A percentile compares a stretch with the other conserved stretches of the same genome.
phyloP scores from a whole-genome alignment of 2,888 invertebrate species.

The Imbricaverruca yamaguchii region DNA sequence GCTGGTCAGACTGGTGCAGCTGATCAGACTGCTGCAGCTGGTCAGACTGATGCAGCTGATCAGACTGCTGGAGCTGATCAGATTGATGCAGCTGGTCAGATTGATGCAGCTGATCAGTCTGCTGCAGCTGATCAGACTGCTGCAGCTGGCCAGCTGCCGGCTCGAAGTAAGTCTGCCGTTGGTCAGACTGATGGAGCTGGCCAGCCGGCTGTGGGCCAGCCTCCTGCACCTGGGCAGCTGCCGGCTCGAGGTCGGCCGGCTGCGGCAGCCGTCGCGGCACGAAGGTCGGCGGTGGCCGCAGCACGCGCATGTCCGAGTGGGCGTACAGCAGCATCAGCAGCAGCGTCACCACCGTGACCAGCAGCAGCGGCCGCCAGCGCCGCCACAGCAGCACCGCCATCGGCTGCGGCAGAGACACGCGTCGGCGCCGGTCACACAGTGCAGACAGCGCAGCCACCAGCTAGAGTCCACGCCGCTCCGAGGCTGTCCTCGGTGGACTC shows the following conservation, averaged over 20 bases:
- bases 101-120: neutral
- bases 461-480: no score
- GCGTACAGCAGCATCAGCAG: conserved; percentile 31
- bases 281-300: conserved; percentile 22
- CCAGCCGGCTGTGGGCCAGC: conserved; percentile 27
- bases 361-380: conserved; percentile 28
- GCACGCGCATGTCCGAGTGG: neutral
- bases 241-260: no score
- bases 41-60: neutral
- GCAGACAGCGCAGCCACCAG: no score
- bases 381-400: conserved; percentile 25
- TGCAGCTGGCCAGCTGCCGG: conserved; percentile 14
- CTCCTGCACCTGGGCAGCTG: neutral
- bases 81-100: neutral
- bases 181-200: conserved; percentile 17
- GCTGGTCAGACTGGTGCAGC: neutral
- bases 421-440: neutral
- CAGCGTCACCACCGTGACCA: conserved; percentile 28
- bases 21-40: conserved; percentile 10
- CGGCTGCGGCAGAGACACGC: conserved; percentile 28
- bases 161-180: neutral
- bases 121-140: conserved; percentile 23
- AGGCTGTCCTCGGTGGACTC: no score
- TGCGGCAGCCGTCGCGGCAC: neutral
- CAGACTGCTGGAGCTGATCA: neutral